Evolutionary conservation across 2,888 invertebrate species (phyloP), one percentile per base, ranked within the genome.

Genomic region (Napeogenes inachia): DNA sequence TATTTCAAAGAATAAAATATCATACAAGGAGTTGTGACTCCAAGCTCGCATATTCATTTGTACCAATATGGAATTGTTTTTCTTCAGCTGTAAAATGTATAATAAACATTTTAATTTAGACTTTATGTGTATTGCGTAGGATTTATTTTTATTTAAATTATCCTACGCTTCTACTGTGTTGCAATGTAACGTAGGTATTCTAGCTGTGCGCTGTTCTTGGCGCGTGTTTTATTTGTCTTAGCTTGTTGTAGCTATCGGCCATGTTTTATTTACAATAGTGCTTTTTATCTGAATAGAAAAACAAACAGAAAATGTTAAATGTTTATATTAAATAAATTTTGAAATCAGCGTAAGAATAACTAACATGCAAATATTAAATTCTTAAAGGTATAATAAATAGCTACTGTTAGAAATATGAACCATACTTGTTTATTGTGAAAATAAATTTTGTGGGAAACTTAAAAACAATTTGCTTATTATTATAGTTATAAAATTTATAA

Each of bases 251-350:
- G 21, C 69, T 69, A 74, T 70, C 65, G 71, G 67, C 71, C 70
- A 66, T 66, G 70, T 72, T 77, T 75, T 81, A 78, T 81, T 79
- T 79, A 79, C 74, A 72, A 69, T 72, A 71, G 72, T 72, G 71
- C 69, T 63, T 69, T 61, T 65, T 59, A 58, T 56, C 62, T 67
- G 67, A 70, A 56, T 63, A 45, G 54, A 74, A 76, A 72, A 73
- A 76, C 72, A 75, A 78, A 74, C 72, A 74, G 65, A 21, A 21
- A 70, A 70, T 66, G 68, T 57, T 57, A 56, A 55, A 55, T 30
- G 63, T 56, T 57, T 60, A 56, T 50, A 30, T 50, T 30, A 8
- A 50, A 50, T 50, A 30, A 57, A 57, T 47, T 57, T 54, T 58
- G 33, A 46, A 57, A 32, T 59, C 54, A 55, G 57, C 42, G 10